Base-by-base conservation (phyloP, 2,888 invertebrate genomes). In the Drosophila fulvimacula region DNA sequence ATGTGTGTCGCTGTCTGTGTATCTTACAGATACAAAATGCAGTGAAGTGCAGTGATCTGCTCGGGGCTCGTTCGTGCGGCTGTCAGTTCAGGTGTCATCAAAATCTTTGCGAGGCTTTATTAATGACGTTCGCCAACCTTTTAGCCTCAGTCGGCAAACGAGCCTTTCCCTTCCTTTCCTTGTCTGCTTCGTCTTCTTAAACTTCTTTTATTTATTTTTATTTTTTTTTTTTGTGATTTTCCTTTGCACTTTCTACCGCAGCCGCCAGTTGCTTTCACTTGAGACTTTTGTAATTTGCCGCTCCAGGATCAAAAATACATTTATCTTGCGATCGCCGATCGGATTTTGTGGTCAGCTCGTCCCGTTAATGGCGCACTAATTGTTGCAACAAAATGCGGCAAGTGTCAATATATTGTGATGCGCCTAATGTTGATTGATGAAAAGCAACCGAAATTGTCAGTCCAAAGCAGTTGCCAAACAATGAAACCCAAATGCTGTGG, bases 351-450 rank as follows among this genome's bases (percentile, higher is more conserved):
- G 84, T 84, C 73, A 77, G 55, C 30, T 55, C 30, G n/a, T n/a
- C 9, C 19, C 9, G 51, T 56, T 82, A 73, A 82, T 76, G 76
- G 61, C 71, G 65, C 73, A 75, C 84, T 83, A 86, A 84, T 84
- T 84, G 84, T 73, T 72, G 83, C 78, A 51, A 74, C 82, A 87
- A 80, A 76, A 68, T 66, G 84, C 64, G 66, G 71, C 86, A 86
- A 86, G 88, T 88, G 89, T 89, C 86, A 88, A 88, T 89, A 88
- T 88, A 88, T 88, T 88, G 75, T 89, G 88, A 86, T 81, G 69
- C 56, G 56, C 42, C 36, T 46, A 46, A 60, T 48, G 46, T 59
- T 85, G 84, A 85, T 85, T 85, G 69, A 85, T 85, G 59, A 73
- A 44, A 49, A 0, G 5, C 10, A 11, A 21, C 46, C 24, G n/a